Percentiles rank a stretch among this genome's conserved stretches.
Conservation (phyloP, 2,113 vertebrate species). For the Amphiprion percula region DNA sequence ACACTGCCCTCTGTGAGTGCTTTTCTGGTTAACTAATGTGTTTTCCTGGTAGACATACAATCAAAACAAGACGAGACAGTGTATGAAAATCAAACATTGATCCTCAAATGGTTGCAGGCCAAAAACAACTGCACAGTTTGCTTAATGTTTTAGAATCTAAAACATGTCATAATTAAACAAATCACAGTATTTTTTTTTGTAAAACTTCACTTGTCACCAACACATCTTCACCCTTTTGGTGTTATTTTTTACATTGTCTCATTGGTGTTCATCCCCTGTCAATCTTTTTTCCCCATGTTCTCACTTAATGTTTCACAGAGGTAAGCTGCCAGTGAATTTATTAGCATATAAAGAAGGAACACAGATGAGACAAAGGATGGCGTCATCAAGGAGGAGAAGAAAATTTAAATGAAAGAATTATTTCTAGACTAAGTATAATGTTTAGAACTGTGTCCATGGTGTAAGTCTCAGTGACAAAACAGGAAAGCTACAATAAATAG, state of each 20-base stretch:
- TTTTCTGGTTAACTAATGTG: too few relatives aligned
- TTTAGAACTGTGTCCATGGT: neutral
- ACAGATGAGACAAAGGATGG: neutral
- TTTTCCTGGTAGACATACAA: too few relatives aligned
- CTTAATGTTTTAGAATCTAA: neutral
- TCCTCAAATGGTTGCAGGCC: too few relatives aligned
- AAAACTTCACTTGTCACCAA: slow-evolving; percentile 7
- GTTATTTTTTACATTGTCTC: slow-evolving; percentile 60
- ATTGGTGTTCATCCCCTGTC: slow-evolving; percentile 51
- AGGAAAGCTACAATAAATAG: neutral
- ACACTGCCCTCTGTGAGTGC: too few relatives aligned
- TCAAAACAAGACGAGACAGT: too few relatives aligned
- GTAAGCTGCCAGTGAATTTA: slow-evolving; percentile 36
- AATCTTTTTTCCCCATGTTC: slow-evolving; percentile 38
- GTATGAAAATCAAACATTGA: too few relatives aligned
- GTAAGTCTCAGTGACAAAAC: neutral
- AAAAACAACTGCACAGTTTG: too few relatives aligned
- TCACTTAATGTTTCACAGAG: slow-evolving; percentile 50
- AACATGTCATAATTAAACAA: slow-evolving; percentile 1
- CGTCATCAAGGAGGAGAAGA: neutral
- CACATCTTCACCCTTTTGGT: slow-evolving; percentile 38
- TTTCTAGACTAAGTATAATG: neutral
- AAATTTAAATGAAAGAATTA: too few relatives aligned
- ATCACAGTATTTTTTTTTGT: slow-evolving; percentile 34
- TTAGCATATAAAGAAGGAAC: slow-evolving; percentile 18